Evolutionary conservation across 2,888 invertebrate species (phyloP).

Genomic region (Steinernema hermaphroditum): DNA sequence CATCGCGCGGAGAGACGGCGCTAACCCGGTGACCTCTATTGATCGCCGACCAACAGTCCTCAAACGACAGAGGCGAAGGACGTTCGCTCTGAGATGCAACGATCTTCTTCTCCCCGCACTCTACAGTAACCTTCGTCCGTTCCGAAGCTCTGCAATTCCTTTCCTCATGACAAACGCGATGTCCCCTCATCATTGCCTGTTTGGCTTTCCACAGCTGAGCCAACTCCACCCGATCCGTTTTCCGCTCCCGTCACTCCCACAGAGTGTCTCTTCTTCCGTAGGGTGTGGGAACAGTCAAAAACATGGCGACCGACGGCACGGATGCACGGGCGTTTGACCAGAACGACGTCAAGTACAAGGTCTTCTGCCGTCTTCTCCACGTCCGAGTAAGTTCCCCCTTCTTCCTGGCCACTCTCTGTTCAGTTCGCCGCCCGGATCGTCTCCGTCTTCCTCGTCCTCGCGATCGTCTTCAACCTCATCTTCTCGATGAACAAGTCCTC

Average conservation of each 20-base stretch:
- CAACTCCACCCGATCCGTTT: too few species aligned
- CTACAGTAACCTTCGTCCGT: too few species aligned
- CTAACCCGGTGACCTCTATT: neutral
- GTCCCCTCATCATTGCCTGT: too few species aligned
- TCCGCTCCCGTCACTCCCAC: too few species aligned
- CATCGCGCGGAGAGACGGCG: neutral
- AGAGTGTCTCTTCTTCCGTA: too few species aligned
- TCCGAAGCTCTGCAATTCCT: too few species aligned
- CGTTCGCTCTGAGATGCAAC: neutral
- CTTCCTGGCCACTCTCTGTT: neutral
- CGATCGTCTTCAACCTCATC: slow-evolving; percentile 41
- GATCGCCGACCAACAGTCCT: neutral
- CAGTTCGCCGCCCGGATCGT: neutral
- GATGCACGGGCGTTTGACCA: slow-evolving; percentile 11
- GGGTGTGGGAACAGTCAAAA: too few species aligned
- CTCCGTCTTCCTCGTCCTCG: slow-evolving; percentile 5
- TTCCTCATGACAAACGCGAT: too few species aligned
- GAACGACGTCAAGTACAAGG: slow-evolving; percentile 17
- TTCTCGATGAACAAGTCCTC: slow-evolving; percentile 45
- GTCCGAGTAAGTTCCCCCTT: neutral
- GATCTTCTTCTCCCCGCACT: too few species aligned
- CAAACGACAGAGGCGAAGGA: neutral
- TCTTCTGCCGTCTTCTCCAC: slow-evolving; percentile 3
- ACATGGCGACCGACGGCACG: neutral
- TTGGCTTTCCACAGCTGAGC: too few species aligned